Conservation (phyloP, 1,140 invertebrate genomes). For the Drosophila kikkawai region DNA sequence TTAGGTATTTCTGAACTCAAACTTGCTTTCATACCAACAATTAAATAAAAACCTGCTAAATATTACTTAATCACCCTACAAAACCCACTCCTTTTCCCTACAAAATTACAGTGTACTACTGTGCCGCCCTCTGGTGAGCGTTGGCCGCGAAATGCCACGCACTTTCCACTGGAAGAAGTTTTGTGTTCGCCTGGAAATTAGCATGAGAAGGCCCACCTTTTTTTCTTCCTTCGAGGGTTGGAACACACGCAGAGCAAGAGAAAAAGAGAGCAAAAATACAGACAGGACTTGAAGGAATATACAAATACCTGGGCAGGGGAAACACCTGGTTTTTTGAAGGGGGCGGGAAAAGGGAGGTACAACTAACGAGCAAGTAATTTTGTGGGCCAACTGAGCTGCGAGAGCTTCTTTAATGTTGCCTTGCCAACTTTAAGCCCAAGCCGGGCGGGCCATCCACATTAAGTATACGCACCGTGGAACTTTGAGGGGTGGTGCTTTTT, state of each 20-base stretch:
- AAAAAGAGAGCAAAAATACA: conserved; percentile 12
- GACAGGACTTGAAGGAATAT: conserved; percentile 11
- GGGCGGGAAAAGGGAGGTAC: conserved; percentile 6
- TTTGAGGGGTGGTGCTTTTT: conserved; percentile 4
- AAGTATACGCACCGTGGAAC: conserved; percentile 63
- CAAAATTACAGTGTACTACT: conserved; percentile 16
- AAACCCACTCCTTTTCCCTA: background rate
- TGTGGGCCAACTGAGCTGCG: conserved; percentile 70
- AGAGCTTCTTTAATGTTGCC: conserved; percentile 59
- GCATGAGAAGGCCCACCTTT: conserved; percentile 43
- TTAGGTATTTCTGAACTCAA: background rate
- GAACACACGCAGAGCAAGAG: background rate
- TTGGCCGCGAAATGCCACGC: conserved; percentile 48
- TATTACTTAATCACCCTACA: too few relatives aligned
- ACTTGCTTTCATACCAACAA: background rate
- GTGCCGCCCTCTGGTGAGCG: conserved; percentile 63
- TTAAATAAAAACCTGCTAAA: too few relatives aligned
- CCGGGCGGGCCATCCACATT: conserved; percentile 48
- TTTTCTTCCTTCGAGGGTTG: conserved; percentile 18
- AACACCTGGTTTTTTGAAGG: conserved; percentile 21
- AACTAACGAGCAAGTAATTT: conserved; percentile 81
- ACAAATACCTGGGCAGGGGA: conserved; percentile 19
- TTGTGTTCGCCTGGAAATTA: conserved; percentile 65
- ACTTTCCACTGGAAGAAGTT: conserved; percentile 77
- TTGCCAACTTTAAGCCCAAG: conserved; percentile 73